A percentile compares a stretch with the other conserved stretches of the same genome.
Evolutionary conservation across 2,888 invertebrate species (phyloP).

Genomic region (Erynnis tages): DNA sequence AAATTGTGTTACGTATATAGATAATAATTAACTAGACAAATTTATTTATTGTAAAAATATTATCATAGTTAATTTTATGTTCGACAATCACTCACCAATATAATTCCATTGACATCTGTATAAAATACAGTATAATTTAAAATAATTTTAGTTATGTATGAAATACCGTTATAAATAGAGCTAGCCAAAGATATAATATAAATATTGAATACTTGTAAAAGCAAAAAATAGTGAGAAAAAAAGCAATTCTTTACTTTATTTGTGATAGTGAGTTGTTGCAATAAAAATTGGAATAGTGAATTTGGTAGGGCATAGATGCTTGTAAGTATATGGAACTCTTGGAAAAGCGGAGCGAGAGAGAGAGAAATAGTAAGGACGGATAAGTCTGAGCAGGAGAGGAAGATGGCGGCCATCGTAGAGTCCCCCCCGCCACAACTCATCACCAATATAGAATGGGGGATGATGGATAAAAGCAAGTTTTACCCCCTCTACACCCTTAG

Average conservation of each 20-base stretch:
- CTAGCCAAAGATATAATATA: constrained; percentile 17
- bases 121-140: constrained; percentile 32
- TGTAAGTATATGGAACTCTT: constrained; percentile 47
- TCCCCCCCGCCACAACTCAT: constrained; percentile 83
- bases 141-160: constrained; percentile 27
- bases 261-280: background rate
- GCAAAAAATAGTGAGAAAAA: constrained; percentile 21
- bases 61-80: constrained; percentile 29
- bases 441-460: constrained; percentile 96
- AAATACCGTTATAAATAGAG: constrained; percentile 16
- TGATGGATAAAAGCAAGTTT: constrained; percentile 98
- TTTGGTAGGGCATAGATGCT: constrained; percentile 43
- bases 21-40: constrained; percentile 34
- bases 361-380: constrained; percentile 30
- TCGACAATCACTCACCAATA: constrained; percentile 12
- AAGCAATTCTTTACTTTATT: too few species aligned
- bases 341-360: constrained; percentile 33
- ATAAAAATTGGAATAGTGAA: background rate
- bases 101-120: constrained; percentile 45
- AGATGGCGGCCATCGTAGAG: constrained; percentile 78
- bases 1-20: constrained; percentile 42
- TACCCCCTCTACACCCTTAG: constrained; percentile 95
- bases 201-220: background rate
- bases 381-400: constrained; percentile 37
- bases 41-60: constrained; percentile 31